Conservation (phyloP, 2,888 invertebrate species). For the Podotricha telesiphe region DNA sequence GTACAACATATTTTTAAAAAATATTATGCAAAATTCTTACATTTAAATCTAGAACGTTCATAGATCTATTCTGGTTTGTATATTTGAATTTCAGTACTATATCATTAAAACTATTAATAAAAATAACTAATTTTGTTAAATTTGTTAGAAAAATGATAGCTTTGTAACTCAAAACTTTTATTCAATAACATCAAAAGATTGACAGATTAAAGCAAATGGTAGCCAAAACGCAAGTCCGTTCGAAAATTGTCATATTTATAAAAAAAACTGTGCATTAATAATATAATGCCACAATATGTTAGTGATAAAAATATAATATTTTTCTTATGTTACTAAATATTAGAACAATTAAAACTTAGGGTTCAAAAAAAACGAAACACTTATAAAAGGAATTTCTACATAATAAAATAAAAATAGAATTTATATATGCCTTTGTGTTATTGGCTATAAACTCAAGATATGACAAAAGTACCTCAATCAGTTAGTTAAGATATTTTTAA, state of each 20-base stretch:
- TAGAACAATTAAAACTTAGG: no score
- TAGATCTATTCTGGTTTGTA: constrained; percentile 52
- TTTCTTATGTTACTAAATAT: no score
- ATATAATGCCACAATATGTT: neutral
- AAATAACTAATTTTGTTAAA: constrained; percentile 47
- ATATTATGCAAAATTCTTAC: constrained; percentile 55
- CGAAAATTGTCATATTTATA: constrained; percentile 28
- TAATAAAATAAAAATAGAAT: no score
- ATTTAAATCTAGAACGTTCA: constrained; percentile 55
- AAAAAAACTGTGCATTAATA: constrained; percentile 12
- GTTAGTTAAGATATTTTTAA: no score
- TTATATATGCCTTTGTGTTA: no score
- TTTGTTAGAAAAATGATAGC: constrained; percentile 47
- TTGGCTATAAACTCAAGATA: no score
- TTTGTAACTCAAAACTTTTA: constrained; percentile 50
- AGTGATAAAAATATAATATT: neutral
- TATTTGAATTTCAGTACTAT: constrained; percentile 23
- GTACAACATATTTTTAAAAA: constrained; percentile 35
- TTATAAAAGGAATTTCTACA: no score
- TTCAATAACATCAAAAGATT: constrained; percentile 80
- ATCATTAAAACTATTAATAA: constrained; percentile 41
- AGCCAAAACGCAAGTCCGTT: constrained; percentile 50
- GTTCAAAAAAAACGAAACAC: no score
- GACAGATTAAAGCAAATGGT: constrained; percentile 78
- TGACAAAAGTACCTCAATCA: no score